Percentiles rank a stretch among this genome's conserved stretches.
These are phyloP conservation scores for Rhynchonycteris naso DNA, from an alignment of 2,797 vertebrate species.

Conservation along the genomic window DNA sequence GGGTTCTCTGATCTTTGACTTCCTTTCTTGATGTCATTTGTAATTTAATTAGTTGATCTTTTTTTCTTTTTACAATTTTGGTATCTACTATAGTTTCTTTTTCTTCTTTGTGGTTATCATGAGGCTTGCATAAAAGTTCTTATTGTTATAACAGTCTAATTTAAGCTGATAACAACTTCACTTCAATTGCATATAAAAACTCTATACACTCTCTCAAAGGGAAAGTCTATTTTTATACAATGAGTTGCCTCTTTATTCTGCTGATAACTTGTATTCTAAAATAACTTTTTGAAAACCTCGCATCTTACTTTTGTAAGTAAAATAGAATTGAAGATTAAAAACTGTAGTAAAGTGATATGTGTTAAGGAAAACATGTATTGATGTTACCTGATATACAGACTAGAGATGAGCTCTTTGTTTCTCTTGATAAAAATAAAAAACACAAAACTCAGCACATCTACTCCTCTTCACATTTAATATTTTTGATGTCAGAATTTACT, in stretches of 20 bases:
- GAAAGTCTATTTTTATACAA: conserved; percentile 3
- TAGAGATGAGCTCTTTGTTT: background rate
- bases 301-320: background rate
- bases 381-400: background rate
- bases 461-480: background rate
- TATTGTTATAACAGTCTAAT: background rate
- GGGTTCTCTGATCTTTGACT: no score
- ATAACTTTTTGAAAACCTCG: background rate
- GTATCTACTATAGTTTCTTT: background rate
- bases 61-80: background rate
- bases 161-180: background rate
- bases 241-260: background rate
- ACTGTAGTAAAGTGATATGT: background rate
- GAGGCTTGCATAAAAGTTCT: background rate
- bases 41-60: background rate
- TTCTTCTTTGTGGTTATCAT: background rate
- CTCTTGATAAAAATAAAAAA: background rate
- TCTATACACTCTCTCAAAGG: background rate
- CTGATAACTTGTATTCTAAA: conserved; percentile 16
- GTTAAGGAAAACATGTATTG: background rate
- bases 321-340: conserved; percentile 1
- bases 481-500: background rate
- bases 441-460: background rate
- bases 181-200: background rate
- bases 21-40: background rate